Evolutionary conservation across 2,113 vertebrate genomes (phyloP).

Genomic region (Menidia beryllina): DNA sequence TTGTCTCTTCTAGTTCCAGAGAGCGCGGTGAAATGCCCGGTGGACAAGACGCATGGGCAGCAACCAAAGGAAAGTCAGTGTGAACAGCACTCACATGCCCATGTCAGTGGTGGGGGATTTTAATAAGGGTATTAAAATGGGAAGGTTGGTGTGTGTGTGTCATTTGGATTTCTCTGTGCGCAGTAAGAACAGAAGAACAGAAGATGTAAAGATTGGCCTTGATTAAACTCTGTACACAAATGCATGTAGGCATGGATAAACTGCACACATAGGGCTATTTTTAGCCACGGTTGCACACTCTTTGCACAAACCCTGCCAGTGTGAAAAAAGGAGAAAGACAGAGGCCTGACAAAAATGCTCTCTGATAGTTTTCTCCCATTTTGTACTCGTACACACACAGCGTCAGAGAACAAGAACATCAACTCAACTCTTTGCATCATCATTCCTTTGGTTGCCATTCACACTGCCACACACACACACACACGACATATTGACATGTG

Average conservation of each 20-base stretch:
- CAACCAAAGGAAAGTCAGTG: constrained; percentile 54
- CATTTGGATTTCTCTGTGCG: constrained; percentile 21
- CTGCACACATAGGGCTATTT: constrained; percentile 66
- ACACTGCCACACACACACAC: background rate
- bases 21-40: constrained; percentile 71
- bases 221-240: constrained; percentile 52
- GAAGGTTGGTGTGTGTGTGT: constrained; percentile 30
- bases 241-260: constrained; percentile 34
- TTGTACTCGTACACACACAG: background rate
- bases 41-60: constrained; percentile 60
- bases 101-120: constrained; percentile 28
- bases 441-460: background rate
- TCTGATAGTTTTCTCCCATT: constrained; percentile 6
- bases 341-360: constrained; percentile 27
- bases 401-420: constrained; percentile 29
- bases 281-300: constrained; percentile 65
- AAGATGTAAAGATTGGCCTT: constrained; percentile 36
- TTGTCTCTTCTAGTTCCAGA: constrained; percentile 75
- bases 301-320: constrained; percentile 38
- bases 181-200: constrained; percentile 34
- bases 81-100: constrained; percentile 49
- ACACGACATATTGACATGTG: constrained; percentile 27
- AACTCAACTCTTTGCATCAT: constrained; percentile 16
- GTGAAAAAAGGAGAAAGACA: constrained; percentile 32
- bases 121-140: constrained; percentile 62